Base-by-base conservation (phyloP, 2,797 vertebrate species). In the Otolemur crassicaudatus region DNA sequence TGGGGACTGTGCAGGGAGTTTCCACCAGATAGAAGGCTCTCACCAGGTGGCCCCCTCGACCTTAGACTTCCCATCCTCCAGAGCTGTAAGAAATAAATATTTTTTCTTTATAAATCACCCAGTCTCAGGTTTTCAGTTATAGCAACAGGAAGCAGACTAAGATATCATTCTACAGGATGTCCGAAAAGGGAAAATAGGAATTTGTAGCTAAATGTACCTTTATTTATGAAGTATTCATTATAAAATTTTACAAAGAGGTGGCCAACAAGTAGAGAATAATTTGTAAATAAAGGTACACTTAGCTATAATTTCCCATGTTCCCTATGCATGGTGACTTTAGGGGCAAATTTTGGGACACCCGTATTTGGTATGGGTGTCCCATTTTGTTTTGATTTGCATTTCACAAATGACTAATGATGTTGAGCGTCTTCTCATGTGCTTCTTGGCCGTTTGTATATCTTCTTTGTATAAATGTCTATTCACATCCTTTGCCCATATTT, bases 321-420 rank as follows among this genome's bases (percentile, higher is more conserved):
- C 49, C 14, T 53, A 14, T 4, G 14, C 14, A 53, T 53, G 14
- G 49, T 53, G 49, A 53, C 49, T 53, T 53, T 53, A 53, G 49
- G 49, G 14, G 49, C 49, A 53, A 53, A 53, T 53, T 16, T 53
- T 53, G 14, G 14, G 49, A 16, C 49, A 53, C 49, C 49, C 14
- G 14, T 53, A 53, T 16, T 17, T 58, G 40, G 20, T 65, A 7
- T 46, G 46, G 22, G 2, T 84, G 23, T 81, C n/a, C 70, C 43
- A 69, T 13, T 91, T 27, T 94, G 31, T 69, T 87, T 90, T 70
- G 34, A 81, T 63, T 63, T 85, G n/a, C 19, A 40, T 92, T 79
- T 92, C 65, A 22, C 22, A 85, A 43, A 23, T 43, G 29, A 75
- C n/a, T 86, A 43, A 53, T 49, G 40, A 67, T 75, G 9, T 22